A percentile compares a stretch with the other conserved stretches of the same genome.
These are phyloP conservation scores for Corydoras sp. DNA, from an alignment of 2,113 vertebrate genomes.

Conservation along the genomic window DNA sequence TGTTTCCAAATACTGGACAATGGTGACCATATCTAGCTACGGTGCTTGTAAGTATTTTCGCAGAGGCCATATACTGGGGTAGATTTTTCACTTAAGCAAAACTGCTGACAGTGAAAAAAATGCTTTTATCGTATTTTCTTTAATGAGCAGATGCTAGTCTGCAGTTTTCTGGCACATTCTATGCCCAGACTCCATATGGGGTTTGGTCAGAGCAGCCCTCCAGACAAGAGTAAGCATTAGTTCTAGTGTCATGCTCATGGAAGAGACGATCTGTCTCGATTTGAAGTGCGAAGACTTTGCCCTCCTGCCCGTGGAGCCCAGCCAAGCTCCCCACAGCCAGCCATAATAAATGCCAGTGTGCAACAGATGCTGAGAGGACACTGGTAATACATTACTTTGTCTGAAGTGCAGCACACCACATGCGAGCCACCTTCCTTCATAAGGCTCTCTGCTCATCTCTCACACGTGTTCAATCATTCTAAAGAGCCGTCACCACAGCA, in stretches of 20 bases:
- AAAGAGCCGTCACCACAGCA: constrained; percentile 12
- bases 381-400: constrained; percentile 52
- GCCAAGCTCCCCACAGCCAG: constrained; percentile 51
- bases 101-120: constrained; percentile 6
- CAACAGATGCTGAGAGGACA: constrained; percentile 61
- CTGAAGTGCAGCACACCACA: constrained; percentile 23
- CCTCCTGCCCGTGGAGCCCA: constrained; percentile 46
- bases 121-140: too few species aligned
- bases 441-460: constrained; percentile 15
- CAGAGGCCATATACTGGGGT: too few species aligned
- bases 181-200: constrained; percentile 17
- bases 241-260: constrained; percentile 47
- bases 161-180: constrained; percentile 27
- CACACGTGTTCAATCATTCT: neutral
- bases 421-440: neutral
- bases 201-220: constrained; percentile 31
- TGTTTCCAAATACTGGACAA: too few species aligned
- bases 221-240: constrained; percentile 39
- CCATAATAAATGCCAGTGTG: constrained; percentile 57
- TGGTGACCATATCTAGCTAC: too few species aligned
- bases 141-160: constrained; percentile 15
- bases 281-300: constrained; percentile 42
- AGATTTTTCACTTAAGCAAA: neutral
- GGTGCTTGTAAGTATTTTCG: too few species aligned
- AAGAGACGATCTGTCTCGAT: constrained; percentile 53